Evolutionary conservation across 2,113 vertebrate genomes (phyloP).

Genomic region (Erpornis zantholeuca): DNA sequence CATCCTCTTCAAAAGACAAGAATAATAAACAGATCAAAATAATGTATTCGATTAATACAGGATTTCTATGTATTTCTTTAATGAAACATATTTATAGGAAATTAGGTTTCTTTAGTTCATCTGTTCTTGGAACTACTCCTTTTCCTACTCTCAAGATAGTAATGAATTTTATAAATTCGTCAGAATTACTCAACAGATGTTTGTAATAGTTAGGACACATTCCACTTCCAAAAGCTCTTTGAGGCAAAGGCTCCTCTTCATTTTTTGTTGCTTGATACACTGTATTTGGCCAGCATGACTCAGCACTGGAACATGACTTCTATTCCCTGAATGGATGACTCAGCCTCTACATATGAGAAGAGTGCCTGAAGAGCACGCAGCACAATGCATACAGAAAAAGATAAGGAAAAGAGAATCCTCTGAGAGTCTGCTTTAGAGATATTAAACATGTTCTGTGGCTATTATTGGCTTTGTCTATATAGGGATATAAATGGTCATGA

Average conservation of each 20-base stretch:
- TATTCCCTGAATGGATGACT: slow-evolving; percentile 3
- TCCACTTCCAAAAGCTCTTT: neutral
- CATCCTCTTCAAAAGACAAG: neutral
- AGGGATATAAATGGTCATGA: neutral
- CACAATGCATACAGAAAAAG: rapidly evolving
- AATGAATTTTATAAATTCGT: neutral
- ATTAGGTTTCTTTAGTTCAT: neutral
- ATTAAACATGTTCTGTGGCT: neutral
- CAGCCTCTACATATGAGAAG: neutral
- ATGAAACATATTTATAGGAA: neutral
- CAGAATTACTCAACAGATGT: neutral
- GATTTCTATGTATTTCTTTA: neutral
- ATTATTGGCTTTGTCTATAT: neutral
- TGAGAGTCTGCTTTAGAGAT: neutral
- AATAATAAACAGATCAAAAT: neutral
- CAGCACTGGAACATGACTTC: rapidly evolving
- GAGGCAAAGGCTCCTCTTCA: neutral
- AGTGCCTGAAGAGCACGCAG: neutral
- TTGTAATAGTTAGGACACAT: neutral
- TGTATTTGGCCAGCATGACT: neutral
- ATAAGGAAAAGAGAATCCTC: neutral
- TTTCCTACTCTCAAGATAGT: neutral
- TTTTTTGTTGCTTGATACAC: neutral
- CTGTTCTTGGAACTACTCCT: neutral
- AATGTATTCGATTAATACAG: neutral